A percentile compares a stretch with the other conserved stretches of the same genome.
Conservation (phyloP, 2,888 invertebrate species). For the Pocota personata region DNA sequence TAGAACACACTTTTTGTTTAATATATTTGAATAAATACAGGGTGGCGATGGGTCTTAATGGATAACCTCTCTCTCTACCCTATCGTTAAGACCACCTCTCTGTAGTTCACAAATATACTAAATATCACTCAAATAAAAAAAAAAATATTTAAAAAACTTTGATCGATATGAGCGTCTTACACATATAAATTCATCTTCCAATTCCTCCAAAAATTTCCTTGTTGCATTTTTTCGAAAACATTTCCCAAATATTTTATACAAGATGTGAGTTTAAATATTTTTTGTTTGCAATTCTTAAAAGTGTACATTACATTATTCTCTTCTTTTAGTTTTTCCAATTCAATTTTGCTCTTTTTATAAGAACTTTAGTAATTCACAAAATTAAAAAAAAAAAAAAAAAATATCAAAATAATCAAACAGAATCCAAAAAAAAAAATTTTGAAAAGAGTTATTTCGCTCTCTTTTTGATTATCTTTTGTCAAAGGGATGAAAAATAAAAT, state of each 20-base stretch:
- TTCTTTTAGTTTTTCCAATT: not conserved
- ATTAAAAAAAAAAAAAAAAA: conserved; percentile 27
- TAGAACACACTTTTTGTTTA: conserved; percentile 33
- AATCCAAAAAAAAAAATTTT: conserved; percentile 22
- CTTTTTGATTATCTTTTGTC: conserved; percentile 67
- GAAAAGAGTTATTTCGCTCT: not conserved
- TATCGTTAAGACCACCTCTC: not conserved
- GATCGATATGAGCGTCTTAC: conserved; percentile 76
- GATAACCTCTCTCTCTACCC: not conserved
- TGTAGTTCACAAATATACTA: conserved; percentile 24
- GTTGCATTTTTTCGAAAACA: conserved; percentile 33
- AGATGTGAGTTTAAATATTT: conserved; percentile 16
- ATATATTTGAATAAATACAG: not conserved
- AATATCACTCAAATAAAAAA: conserved; percentile 49
- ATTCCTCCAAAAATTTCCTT: conserved; percentile 11
- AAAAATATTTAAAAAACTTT: conserved; percentile 56
- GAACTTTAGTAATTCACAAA: conserved; percentile 41
- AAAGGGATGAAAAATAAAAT: conserved; percentile 45
- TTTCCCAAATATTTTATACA: not conserved
- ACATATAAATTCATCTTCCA: conserved; percentile 34
- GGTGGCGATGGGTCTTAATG: not conserved
- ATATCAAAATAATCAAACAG: conserved; percentile 68
- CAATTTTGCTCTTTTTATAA: not conserved
- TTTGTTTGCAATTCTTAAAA: not conserved
- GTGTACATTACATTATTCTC: conserved; percentile 1